Percentiles rank a stretch among this genome's conserved stretches.
Evolutionary conservation across 2,888 invertebrate species (phyloP).

Genomic region (Polietes domitor): DNA sequence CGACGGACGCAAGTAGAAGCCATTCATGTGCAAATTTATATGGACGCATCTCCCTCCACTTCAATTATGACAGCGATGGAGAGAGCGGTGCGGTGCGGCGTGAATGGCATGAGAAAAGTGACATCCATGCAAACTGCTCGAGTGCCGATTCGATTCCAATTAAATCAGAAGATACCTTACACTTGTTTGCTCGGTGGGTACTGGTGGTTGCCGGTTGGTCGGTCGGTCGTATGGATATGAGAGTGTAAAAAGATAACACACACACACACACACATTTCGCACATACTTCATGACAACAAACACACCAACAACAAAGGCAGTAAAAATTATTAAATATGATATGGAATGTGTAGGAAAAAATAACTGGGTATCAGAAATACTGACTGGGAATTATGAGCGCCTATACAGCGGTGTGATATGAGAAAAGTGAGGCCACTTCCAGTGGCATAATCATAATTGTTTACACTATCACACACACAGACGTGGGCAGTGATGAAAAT

Average conservation of each 20-base stretch:
- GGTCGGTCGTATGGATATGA: background rate
- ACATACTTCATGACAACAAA: background rate
- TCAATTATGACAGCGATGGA: background rate
- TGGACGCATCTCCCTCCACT: background rate
- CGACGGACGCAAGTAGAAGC: background rate
- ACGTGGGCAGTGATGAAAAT: background rate
- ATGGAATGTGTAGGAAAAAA: conserved; percentile 5
- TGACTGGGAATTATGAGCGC: conserved; percentile 53
- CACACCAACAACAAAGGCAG: conserved; percentile 39
- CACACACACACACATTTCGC: background rate
- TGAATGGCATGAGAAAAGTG: conserved; percentile 6
- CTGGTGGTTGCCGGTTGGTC: background rate
- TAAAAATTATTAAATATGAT: conserved; percentile 46
- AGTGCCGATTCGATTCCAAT: conserved; percentile 59
- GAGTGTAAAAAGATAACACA: conserved; percentile 14
- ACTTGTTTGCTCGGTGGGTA: conserved; percentile 6
- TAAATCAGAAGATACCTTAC: conserved; percentile 55
- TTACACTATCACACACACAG: background rate
- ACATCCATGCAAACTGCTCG: conserved; percentile 7
- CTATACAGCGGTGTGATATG: conserved; percentile 60
- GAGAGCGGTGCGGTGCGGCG: background rate
- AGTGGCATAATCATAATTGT: conserved; percentile 12
- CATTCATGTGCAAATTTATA: background rate
- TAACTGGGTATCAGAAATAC: conserved; percentile 10
- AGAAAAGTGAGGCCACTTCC: conserved; percentile 48